Percentiles rank a stretch among this genome's conserved stretches.
phyloP scores from a whole-genome alignment of 35 echinoderm and acorn worm species.

The Chiridota heheva region DNA sequence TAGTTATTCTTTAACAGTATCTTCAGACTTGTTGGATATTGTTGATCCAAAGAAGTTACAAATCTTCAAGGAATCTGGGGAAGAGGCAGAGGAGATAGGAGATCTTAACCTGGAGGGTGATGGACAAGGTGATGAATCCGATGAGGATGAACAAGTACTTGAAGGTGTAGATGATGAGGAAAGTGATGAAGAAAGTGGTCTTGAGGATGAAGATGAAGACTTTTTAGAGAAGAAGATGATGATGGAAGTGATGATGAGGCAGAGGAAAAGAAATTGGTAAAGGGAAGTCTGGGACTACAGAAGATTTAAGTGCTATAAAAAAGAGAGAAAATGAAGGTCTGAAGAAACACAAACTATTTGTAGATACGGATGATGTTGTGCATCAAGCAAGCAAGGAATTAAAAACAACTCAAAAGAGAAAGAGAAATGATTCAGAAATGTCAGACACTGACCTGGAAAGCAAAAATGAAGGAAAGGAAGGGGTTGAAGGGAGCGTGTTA shows the following conservation, averaged over 20 bases:
- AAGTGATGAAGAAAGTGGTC: background rate
- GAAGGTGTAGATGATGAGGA: constrained; percentile 40
- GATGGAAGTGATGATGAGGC: background rate
- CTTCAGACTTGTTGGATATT: constrained; percentile 82
- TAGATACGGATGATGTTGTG: background rate
- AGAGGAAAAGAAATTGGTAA: background rate
- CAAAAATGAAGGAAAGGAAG: background rate
- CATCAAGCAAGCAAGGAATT: background rate
- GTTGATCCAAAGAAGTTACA: constrained; percentile 60
- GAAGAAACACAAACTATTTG: background rate
- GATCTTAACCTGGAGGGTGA: constrained; percentile 1
- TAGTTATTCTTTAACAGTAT: background rate
- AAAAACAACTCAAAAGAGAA: background rate
- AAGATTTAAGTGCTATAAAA: background rate
- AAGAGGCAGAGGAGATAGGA: constrained; percentile 9
- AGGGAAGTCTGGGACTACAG: background rate
- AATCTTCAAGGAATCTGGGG: constrained; percentile 16
- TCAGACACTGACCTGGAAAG: background rate
- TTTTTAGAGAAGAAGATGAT: background rate
- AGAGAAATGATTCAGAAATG: background rate
- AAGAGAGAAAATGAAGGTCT: background rate
- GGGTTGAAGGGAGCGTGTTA: constrained; percentile 5
- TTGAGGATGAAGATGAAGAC: constrained; percentile 40
- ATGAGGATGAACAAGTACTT: constrained; percentile 24
- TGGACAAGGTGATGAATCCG: constrained; percentile 30